Percentiles rank a stretch among this genome's conserved stretches.
phyloP scores from a whole-genome alignment of 2,113 vertebrate genomes.

The Dipodomys ordii region DNA sequence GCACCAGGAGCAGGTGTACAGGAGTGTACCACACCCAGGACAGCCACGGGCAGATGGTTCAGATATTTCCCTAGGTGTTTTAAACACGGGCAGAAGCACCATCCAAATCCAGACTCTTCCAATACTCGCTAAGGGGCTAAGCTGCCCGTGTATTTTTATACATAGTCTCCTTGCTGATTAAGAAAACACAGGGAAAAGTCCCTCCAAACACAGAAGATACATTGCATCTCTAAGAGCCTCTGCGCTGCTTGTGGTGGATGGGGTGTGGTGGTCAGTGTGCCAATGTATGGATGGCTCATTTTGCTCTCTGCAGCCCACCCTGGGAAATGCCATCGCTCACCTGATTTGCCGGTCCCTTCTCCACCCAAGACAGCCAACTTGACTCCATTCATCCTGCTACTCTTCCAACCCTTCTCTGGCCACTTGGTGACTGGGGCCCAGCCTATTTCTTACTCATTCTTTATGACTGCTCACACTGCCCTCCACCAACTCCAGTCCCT shows the following conservation, averaged over 20 bases:
- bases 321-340: conserved; percentile 77
- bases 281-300: too few relatives aligned
- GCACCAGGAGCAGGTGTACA: not conserved
- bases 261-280: too few relatives aligned
- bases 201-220: too few relatives aligned
- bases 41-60: not conserved
- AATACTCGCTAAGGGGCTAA: not conserved
- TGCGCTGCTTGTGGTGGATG: too few relatives aligned
- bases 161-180: not conserved
- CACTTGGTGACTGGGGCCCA: conserved; percentile 1
- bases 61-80: not conserved
- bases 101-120: not conserved
- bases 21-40: not conserved
- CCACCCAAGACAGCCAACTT: conserved; percentile 91
- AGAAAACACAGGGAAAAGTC: not conserved
- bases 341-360: conserved; percentile 91
- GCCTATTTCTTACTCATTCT: conserved; percentile 3
- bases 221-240: too few relatives aligned
- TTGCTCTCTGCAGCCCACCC: too few relatives aligned
- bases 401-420: not conserved
- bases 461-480: conserved; percentile 35
- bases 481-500: conserved; percentile 19
- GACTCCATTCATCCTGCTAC: conserved; percentile 86
- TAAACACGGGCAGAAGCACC: not conserved
- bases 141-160: not conserved